Evolutionary conservation across 2,797 vertebrate genomes (phyloP).

Genomic region (Microcaecilia unicolor): DNA sequence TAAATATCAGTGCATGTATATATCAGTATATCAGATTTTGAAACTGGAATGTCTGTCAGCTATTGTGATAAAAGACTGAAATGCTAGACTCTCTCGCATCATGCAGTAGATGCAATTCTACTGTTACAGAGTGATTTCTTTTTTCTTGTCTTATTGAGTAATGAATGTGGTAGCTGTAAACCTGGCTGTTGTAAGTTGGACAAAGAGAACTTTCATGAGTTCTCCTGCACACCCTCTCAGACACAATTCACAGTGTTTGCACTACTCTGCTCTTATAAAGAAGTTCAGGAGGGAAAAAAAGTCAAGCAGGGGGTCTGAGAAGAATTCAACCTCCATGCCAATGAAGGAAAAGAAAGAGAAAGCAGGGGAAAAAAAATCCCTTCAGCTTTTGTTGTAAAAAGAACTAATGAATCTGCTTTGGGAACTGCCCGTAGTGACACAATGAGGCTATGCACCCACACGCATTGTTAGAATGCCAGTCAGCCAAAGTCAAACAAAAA

Average conservation of each 20-base stretch:
- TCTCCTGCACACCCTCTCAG: conserved; percentile 61
- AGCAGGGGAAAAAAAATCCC: conserved; percentile 37
- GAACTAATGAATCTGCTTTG: conserved; percentile 65
- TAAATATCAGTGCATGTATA: too few relatives aligned
- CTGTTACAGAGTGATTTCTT: conserved; percentile 68
- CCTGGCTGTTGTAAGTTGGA: conserved; percentile 54
- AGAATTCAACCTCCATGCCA: conserved; percentile 56
- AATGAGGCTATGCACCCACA: conserved; percentile 56
- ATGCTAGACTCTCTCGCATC: conserved; percentile 52
- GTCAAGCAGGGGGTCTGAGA: conserved; percentile 61
- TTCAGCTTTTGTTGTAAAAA: conserved; percentile 59
- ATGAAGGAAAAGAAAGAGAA: conserved; percentile 57
- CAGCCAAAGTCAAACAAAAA: conserved; percentile 41
- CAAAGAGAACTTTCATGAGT: conserved; percentile 63
- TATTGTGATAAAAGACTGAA: conserved; percentile 43
- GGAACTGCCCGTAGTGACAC: conserved; percentile 54
- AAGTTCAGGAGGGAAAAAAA: conserved; percentile 42
- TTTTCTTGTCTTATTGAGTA: conserved; percentile 47
- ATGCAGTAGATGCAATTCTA: conserved; percentile 46
- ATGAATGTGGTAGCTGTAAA: conserved; percentile 46
- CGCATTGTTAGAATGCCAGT: conserved; percentile 48
- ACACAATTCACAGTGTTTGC: conserved; percentile 61
- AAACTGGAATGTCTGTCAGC: conserved; percentile 27
- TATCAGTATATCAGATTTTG: conserved; percentile 33
- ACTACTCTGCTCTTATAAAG: conserved; percentile 56